Conservation (phyloP, 2,797 vertebrate species). For the Graptemys geographica region DNA sequence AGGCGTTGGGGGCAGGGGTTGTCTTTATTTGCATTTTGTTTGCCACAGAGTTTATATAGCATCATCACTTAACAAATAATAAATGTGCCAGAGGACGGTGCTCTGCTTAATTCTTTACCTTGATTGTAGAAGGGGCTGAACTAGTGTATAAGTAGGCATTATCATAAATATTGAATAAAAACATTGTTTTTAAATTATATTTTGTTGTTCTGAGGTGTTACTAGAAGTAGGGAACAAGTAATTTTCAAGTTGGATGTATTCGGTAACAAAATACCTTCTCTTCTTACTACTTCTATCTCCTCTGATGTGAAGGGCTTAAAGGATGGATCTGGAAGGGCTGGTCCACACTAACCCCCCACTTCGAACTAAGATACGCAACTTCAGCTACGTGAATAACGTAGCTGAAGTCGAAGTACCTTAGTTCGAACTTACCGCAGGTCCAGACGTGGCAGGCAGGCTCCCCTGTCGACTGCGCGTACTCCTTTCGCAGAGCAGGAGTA, state of each 20-base stretch:
- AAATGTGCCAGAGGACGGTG: not conserved
- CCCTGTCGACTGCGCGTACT: no score
- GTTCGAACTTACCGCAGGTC: no score
- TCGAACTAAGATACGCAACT: no score
- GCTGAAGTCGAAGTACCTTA: no score
- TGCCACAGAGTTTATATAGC: not conserved
- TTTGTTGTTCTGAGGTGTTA: not conserved
- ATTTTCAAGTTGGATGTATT: constrained; percentile 5
- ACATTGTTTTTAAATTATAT: not conserved
- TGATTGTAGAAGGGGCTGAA: not conserved
- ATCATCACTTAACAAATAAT: not conserved
- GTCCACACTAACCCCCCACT: no score
- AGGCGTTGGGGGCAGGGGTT: not conserved
- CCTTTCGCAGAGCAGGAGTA: no score
- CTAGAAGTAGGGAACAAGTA: not conserved
- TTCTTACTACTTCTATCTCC: not conserved
- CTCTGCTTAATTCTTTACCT: not conserved
- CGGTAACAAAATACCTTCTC: not conserved
- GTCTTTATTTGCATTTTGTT: not conserved
- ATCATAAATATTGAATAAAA: not conserved
- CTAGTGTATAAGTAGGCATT: not conserved
- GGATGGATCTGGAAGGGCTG: not conserved
- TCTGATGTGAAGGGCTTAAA: not conserved
- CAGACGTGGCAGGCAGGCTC: no score
- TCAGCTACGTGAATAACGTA: no score